Evolutionary conservation across 2,888 invertebrate species (phyloP).

Genomic region (Hemistola chrysoprasaria): DNA sequence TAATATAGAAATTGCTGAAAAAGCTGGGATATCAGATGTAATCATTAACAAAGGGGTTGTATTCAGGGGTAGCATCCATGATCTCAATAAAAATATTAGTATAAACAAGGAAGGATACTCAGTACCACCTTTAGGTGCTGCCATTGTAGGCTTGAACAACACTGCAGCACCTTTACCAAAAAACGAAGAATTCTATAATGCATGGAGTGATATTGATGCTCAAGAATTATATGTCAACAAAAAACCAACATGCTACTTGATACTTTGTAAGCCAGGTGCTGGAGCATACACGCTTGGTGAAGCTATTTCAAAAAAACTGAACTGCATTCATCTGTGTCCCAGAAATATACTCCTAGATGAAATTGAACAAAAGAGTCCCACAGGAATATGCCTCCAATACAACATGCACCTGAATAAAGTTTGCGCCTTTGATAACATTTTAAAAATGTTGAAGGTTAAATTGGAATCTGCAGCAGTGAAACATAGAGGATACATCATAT

Average conservation of each 20-base stretch:
- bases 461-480: constrained; percentile 71
- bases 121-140: constrained; percentile 50
- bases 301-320: constrained; percentile 78
- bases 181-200: constrained; percentile 40
- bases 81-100: constrained; percentile 30
- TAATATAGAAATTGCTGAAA: constrained; percentile 47
- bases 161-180: constrained; percentile 51
- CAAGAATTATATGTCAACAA: constrained; percentile 70
- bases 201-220: constrained; percentile 78
- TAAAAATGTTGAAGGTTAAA: constrained; percentile 77
- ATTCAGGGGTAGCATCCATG: constrained; percentile 41
- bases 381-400: constrained; percentile 82
- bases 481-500: constrained; percentile 85
- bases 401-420: constrained; percentile 79
- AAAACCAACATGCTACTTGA: constrained; percentile 81
- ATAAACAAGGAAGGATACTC: constrained; percentile 22
- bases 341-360: constrained; percentile 79
- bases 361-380: constrained; percentile 74
- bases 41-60: constrained; percentile 39
- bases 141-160: constrained; percentile 61
- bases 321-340: constrained; percentile 83
- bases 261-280: constrained; percentile 83
- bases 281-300: constrained; percentile 78
- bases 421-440: constrained; percentile 72
- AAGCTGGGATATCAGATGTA: constrained; percentile 38